phyloP scores from a whole-genome alignment of 1,140 invertebrate genomes.

The Ceratitis capitata region DNA sequence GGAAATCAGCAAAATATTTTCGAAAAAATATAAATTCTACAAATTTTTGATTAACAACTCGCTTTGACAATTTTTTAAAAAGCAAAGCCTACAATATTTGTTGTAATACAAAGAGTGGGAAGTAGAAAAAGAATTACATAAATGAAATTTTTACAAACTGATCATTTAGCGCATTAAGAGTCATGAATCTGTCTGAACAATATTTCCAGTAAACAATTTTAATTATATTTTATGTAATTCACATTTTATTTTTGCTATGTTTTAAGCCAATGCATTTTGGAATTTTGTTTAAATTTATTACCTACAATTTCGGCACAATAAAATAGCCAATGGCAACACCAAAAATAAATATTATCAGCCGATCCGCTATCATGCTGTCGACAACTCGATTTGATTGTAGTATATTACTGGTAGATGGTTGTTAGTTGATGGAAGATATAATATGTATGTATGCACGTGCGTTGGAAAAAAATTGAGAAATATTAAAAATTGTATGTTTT shows the following conservation, averaged over 20 bases:
- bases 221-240: no score
- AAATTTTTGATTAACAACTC: neutral
- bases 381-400: neutral
- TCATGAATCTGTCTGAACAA: no score
- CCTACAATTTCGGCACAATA: neutral
- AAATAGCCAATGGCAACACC: constrained; percentile 18
- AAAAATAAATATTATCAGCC: constrained; percentile 30
- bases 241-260: neutral
- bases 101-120: neutral
- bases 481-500: neutral
- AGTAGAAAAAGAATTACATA: neutral
- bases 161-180: no score
- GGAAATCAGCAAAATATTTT: neutral
- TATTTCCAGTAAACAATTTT: no score
- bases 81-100: neutral
- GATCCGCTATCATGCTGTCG: neutral
- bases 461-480: neutral
- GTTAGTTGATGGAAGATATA: neutral
- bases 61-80: neutral
- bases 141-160: neutral
- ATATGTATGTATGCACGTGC: neutral
- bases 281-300: neutral
- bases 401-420: neutral
- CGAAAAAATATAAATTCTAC: no score
- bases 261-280: neutral